Evolutionary conservation across 1,140 invertebrate genomes (phyloP).

Genomic region (Lucilia cuprina): DNA sequence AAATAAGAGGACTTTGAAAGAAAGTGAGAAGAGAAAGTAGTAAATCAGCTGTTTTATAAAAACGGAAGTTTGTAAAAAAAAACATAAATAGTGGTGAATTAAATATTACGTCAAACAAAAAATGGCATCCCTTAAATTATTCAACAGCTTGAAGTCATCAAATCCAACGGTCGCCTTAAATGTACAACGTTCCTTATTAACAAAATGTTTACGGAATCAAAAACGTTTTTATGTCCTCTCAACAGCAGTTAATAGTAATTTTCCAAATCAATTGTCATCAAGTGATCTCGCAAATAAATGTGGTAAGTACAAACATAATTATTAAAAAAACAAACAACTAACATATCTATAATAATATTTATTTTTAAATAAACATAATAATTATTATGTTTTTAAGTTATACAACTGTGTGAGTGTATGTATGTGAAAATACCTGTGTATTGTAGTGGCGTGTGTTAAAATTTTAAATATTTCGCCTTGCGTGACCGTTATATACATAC

Average conservation of each 20-base stretch:
- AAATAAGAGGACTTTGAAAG: too few species aligned
- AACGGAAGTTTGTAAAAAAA: background rate
- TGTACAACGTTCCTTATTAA: background rate
- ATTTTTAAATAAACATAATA: background rate
- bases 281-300: background rate
- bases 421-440: background rate
- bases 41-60: background rate
- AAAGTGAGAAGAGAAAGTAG: background rate
- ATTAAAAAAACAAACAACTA: background rate
- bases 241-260: background rate
- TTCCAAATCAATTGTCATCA: background rate
- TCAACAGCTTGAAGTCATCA: background rate
- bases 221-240: background rate
- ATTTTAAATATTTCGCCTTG: background rate
- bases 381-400: background rate
- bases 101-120: background rate
- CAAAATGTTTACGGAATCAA: background rate
- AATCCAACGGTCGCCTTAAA: background rate
- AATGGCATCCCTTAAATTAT: constrained; percentile 1
- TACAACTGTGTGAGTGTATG: background rate
- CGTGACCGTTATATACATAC: background rate
- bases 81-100: background rate
- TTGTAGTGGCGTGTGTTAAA: background rate
- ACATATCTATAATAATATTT: too few species aligned
- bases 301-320: background rate